Base-by-base conservation (phyloP, 2,797 vertebrate genomes). In the Hydrophis major region DNA sequence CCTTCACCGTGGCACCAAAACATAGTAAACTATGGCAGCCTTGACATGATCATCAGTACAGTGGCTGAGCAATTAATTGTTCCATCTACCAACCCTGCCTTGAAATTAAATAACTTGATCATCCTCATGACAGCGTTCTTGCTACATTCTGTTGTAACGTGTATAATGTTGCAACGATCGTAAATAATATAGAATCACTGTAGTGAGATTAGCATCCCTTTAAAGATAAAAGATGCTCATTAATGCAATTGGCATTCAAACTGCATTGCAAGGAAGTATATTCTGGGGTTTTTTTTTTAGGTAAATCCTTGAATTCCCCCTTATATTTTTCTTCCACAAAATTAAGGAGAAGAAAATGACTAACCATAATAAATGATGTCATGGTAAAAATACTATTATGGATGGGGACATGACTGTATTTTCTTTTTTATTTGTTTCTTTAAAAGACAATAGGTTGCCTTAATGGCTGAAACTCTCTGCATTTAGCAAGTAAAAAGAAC, bases 21-120 rank as follows among this genome's bases (percentile, higher is more conserved):
- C 86, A 83, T 92, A 89, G 87, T 91, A 90, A 94, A 94, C 13
- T 87, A 63, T 50, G 37, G 89, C 63, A 92, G 74, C 57, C 61
- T 88, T 94, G 92, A 90, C 61, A n/a, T 83, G 42, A 92, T 93
- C 63, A 92, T 89, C 74, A 61, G 88, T 93, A 83, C 4, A 55
- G 61, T 90, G 90, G 63, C n/a, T 86, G 83, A 91, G 50, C 88
- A 93, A 91, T 94, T 95, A 93, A 93, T 94, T 94, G 28, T 91
- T 93, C 95, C 32, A 88, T 93, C 56, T 89, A 66, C 89, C 90
- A 93, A 89, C 60, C 60, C 69, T 20, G 47, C 92, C 2, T 22
- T 1, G 3, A 93, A 94, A 95, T 95, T 93, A 93, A 95, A 96
- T 89, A 95, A 83, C 69, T 78, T 83, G 57, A 91, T 3, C 7